Evolutionary conservation across 2,888 invertebrate species (phyloP).

Genomic region (Hypolimnas misippus): DNA sequence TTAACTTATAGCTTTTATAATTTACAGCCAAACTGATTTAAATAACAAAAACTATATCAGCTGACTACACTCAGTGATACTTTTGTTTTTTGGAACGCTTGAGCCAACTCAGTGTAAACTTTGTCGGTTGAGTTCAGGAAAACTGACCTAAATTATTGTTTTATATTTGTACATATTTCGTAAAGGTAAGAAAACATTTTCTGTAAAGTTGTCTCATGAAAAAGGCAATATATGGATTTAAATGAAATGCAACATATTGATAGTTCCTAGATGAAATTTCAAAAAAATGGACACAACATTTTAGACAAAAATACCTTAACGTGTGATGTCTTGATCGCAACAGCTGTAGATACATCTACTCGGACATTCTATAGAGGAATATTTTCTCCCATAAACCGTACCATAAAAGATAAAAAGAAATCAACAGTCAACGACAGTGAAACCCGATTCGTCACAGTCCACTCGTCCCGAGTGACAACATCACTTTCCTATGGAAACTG

Average conservation of each 20-base stretch:
- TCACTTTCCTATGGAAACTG: conserved; percentile 25
- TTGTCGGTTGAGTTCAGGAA: neutral
- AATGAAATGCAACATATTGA: too few relatives aligned
- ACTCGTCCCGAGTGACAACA: conserved; percentile 20
- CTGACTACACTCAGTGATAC: neutral
- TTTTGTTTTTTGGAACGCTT: neutral
- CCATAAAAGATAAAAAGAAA: conserved; percentile 19
- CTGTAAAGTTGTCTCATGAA: neutral
- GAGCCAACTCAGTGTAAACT: neutral
- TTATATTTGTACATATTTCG: neutral
- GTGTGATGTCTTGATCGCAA: too few relatives aligned
- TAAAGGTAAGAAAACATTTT: neutral
- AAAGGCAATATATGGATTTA: too few relatives aligned
- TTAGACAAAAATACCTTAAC: too few relatives aligned
- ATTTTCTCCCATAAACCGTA: neutral
- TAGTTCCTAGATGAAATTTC: too few relatives aligned
- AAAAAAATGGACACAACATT: too few relatives aligned
- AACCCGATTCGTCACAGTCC: conserved; percentile 20
- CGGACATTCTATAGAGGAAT: neutral
- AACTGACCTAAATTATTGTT: neutral
- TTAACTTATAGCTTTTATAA: neutral
- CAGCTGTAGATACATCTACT: too few relatives aligned
- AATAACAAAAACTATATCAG: neutral
- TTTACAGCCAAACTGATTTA: neutral
- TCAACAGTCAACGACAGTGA: conserved; percentile 24